Conservation (phyloP, 1,140 invertebrate species). For the Trichoplusia ni region DNA sequence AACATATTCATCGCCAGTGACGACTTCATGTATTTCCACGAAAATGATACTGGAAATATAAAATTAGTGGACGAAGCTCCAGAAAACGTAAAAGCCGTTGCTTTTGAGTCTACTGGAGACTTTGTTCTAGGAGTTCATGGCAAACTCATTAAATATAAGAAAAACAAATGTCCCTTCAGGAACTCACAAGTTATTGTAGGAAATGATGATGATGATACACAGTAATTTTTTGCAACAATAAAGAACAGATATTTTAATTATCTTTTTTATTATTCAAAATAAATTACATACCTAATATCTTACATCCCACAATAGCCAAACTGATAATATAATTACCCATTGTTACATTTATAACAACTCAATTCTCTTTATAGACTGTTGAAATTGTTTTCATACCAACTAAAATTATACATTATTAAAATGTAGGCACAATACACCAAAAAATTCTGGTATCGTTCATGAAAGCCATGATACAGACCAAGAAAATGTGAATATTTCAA, state of each 20-base stretch:
- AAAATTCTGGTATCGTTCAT: too few relatives aligned
- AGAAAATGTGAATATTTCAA: too few relatives aligned
- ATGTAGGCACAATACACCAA: too few relatives aligned
- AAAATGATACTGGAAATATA: conserved; percentile 59
- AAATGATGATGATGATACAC: neutral
- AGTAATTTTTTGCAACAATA: too few relatives aligned
- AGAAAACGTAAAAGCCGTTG: conserved; percentile 58
- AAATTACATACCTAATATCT: conserved; percentile 46
- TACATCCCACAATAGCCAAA: conserved; percentile 17
- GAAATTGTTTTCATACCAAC: too few relatives aligned
- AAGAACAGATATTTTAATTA: conserved; percentile 25
- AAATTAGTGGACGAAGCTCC: conserved; percentile 58
- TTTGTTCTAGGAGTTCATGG: conserved; percentile 60
- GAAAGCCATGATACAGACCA: too few relatives aligned
- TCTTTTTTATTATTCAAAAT: conserved; percentile 56
- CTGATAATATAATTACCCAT: conserved; percentile 3
- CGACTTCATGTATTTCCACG: conserved; percentile 56
- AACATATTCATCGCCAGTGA: conserved; percentile 63
- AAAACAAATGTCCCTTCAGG: conserved; percentile 55
- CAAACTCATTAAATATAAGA: conserved; percentile 62
- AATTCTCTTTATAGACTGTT: too few relatives aligned
- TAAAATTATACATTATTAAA: too few relatives aligned
- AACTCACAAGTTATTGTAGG: neutral
- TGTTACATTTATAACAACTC: too few relatives aligned
- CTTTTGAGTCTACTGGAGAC: conserved; percentile 60